Evolutionary conservation across 2,888 invertebrate genomes (phyloP), one percentile per base, ranked within the genome.

Genomic region (Acleris emargana): DNA sequence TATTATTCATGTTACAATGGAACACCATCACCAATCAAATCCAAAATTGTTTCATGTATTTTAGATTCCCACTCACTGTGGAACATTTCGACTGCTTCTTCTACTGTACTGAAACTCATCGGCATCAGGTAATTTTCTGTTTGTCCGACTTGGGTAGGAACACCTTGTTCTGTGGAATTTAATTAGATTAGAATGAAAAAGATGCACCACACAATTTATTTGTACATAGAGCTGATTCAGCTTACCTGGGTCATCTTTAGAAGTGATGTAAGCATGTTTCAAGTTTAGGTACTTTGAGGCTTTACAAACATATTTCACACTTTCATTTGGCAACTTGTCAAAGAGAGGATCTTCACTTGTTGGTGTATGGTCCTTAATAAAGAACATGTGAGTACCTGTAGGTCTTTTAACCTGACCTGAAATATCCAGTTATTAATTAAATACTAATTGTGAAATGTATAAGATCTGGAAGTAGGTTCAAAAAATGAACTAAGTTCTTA

Each of bases 321-420:
- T 88, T 70, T 89, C 90, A 38, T 93, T 93, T 43, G 95, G 93
- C 11, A 93, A 81, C 64, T 93, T 89, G 72, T 95, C 94, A 80
- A 93, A 94, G 52, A 94, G 78, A 13, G 92, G 88, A 80, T 94
- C 94, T 7, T 75, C 72, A 20, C 83, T 75, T 50, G 82, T 74
- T 57, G 91, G 87, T 47, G 93, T 83, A 38, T 92, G 84, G 68
- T 94, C 93, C 74, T 94, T 94, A 78, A 95, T 94, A 79, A 97
- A 96, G 79, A 96, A 95, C 80, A 97, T 88, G 71, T 95, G 94
- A 17, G 96, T 96, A 20, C 96, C 97, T 67, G 95, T 81, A 9
- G 94, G 91, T 78, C 94, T 94, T 76, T 95, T 94, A 83, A 94
- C 96, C 58, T 93, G 93, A 18, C 96, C 97, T 94, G 81, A 47